Conservation (phyloP, 2,888 invertebrate genomes). For the Metopia argyrocephala region DNA sequence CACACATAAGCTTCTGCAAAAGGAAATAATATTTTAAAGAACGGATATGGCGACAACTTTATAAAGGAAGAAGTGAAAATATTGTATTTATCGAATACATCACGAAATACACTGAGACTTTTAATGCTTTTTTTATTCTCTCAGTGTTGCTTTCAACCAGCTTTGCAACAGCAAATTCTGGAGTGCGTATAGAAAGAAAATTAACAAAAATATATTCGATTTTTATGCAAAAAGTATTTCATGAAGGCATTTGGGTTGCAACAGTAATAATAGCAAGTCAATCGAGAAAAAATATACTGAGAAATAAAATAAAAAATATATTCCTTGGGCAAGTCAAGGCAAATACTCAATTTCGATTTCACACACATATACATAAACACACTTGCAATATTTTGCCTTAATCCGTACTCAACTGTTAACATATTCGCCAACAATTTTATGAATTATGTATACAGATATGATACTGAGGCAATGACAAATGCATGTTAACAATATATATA, state of each 20-base stretch:
- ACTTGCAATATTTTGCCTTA: not conserved
- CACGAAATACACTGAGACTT: not conserved
- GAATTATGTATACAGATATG: not conserved
- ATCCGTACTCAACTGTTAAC: no score
- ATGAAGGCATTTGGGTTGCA: not conserved
- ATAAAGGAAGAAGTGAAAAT: conserved; percentile 7
- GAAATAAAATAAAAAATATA: no score
- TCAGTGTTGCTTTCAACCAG: no score
- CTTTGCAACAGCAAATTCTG: not conserved
- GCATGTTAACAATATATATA: no score
- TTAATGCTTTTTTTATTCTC: no score
- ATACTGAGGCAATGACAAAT: not conserved
- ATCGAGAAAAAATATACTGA: not conserved
- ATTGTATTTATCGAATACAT: not conserved
- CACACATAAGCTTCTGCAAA: not conserved
- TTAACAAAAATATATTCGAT: not conserved
- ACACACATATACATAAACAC: not conserved
- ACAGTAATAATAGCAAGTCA: not conserved
- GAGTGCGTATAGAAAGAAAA: not conserved
- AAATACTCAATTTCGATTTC: not conserved
- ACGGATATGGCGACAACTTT: conserved; percentile 8
- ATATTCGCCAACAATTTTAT: not conserved
- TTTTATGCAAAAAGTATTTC: not conserved
- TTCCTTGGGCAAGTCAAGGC: not conserved
- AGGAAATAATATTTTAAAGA: conserved; percentile 27